Base-by-base conservation (phyloP, 1,140 invertebrate species). In the Melanaphis sacchari region DNA sequence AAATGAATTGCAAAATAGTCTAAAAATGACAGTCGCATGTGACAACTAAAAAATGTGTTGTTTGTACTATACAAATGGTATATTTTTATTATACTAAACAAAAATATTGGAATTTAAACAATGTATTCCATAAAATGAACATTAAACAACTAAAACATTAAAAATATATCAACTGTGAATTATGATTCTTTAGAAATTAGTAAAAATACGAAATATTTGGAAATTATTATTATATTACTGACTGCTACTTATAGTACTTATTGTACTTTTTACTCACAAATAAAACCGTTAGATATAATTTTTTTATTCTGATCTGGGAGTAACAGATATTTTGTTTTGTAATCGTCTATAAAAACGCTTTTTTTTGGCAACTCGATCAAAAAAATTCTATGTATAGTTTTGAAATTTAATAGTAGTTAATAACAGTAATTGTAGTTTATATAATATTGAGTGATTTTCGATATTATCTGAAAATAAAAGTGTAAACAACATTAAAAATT, bases 1-100 rank as follows among this genome's bases (percentile, higher is more conserved):
- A 90, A 52, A 90, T 41, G 38, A 31, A 46, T 91, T 91, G 66
- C 66, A 76, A 76, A 91, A 91, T 91, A 31, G 90, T 91, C 66
- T 8, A 90, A 2, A 40, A 89, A 90, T 24, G 38, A 59, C 87
- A 49, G n/a, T 52, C 40, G 15, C 43, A 43, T 87, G 41, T 46
- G 41, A 85, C 41, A 85, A 85, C 59, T 76, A 76, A 76, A 76
- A n/a, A 76, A 15, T 76, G 59, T n/a, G 31, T n/a, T 31, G 15
- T 85, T 31, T 4, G 26, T 43, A 85, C 8, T 43, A 31, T 43
- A 2, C 1, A 85, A 85, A 41, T 85, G 40, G 38, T 41, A n/a
- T 85, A 15, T 26, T 85, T 85, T 85, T 84, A 40, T 84, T 40
- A 84, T 3, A 84, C 38, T 26, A 26, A 15, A 84, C 3, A 84